These are phyloP conservation scores for Meloidogyne exigua DNA, from an alignment of 1,140 invertebrate species.

Conservation along the genomic window DNA sequence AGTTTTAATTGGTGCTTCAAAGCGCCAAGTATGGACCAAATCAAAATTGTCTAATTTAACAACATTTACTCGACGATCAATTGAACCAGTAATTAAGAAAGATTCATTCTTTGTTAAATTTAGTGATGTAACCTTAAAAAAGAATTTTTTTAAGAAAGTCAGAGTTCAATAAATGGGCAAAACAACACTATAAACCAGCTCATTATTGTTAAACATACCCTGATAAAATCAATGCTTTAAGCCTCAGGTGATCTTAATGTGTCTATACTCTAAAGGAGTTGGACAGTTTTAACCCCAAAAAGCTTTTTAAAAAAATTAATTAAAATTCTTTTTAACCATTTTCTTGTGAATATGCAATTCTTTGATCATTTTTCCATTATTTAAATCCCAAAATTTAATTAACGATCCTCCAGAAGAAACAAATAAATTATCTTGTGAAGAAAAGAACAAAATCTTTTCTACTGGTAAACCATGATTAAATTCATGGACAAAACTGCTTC, in stretches of 20 bases:
- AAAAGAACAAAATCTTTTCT: constrained; percentile 78
- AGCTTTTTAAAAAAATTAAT: too few relatives aligned
- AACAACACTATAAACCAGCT: too few relatives aligned
- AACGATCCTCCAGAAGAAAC: constrained; percentile 85
- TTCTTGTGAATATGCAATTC: constrained; percentile 82
- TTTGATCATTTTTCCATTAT: constrained; percentile 77
- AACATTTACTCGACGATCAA: constrained; percentile 88
- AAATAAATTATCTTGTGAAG: constrained; percentile 81
- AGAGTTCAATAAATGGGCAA: too few relatives aligned
- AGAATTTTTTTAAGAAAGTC: too few relatives aligned
- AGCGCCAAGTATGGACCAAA: constrained; percentile 81
- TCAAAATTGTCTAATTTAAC: constrained; percentile 76
- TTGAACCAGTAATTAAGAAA: constrained; percentile 80
- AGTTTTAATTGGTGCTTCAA: constrained; percentile 84
- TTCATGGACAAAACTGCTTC: constrained; percentile 55
- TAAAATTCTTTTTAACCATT: constrained; percentile 75
- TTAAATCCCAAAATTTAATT: constrained; percentile 87
- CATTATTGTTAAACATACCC: too few relatives aligned
- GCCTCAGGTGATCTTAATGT: too few relatives aligned
- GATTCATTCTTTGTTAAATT: constrained; percentile 75
- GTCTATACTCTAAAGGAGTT: too few relatives aligned
- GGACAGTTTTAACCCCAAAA: too few relatives aligned
- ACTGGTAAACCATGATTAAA: constrained; percentile 86
- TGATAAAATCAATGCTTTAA: too few relatives aligned
- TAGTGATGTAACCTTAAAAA: constrained; percentile 57